phyloP scores from a whole-genome alignment of 1,140 invertebrate genomes.

The Hyposmocoma kahamanoa region DNA sequence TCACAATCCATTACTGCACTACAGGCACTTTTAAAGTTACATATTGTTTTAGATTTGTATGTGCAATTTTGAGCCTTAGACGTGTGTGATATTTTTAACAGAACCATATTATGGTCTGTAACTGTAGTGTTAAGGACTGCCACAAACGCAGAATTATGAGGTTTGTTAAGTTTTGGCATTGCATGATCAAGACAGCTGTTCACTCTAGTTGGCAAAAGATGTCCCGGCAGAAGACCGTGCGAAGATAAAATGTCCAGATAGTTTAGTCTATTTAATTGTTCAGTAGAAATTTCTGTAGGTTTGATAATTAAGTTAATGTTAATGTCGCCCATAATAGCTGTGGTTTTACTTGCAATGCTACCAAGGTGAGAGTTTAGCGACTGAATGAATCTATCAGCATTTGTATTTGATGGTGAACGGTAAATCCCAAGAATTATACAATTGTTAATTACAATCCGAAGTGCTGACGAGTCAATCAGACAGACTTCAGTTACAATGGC shows the following conservation, averaged over 20 bases:
- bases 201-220: slow-evolving; percentile 7
- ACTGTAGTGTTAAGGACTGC: slow-evolving; percentile 9
- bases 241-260: background rate
- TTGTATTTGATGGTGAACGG: slow-evolving; percentile 8
- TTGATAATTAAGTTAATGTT: slow-evolving; percentile 2
- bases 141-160: background rate
- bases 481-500: background rate
- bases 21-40: no score
- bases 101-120: slow-evolving; percentile 5
- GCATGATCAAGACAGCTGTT: slow-evolving; percentile 5
- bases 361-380: background rate
- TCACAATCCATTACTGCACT: no score
- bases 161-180: slow-evolving; percentile 4
- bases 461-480: background rate
- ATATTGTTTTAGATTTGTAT: no score
- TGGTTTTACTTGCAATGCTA: background rate
- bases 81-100: background rate
- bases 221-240: slow-evolving; percentile 3
- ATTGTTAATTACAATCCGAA: slow-evolving; percentile 7
- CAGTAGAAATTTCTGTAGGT: background rate
- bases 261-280: slow-evolving; percentile 6
- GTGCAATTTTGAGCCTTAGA: no score
- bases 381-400: background rate
- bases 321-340: background rate
- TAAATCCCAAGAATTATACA: slow-evolving; percentile 10